These are phyloP conservation scores for Athalia rosae DNA, from an alignment of 2,888 invertebrate genomes.

Conservation along the genomic window DNA sequence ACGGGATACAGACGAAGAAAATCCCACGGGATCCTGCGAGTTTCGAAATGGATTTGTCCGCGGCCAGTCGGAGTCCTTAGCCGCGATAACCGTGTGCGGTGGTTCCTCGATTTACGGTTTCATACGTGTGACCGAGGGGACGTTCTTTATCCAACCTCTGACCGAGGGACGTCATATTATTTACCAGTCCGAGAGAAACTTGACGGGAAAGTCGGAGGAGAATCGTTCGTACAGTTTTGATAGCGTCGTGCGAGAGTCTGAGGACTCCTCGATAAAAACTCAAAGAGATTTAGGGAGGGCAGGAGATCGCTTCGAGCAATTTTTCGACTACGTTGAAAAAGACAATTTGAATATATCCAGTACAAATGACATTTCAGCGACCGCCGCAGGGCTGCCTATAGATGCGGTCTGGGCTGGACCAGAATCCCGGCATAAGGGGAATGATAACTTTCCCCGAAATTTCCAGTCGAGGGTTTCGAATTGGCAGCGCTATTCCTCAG, in stretches of 20 bases:
- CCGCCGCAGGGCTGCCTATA: conserved; percentile 35
- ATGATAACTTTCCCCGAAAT: conserved; percentile 32
- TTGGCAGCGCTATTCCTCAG: conserved; percentile 16
- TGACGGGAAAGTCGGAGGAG: conserved; percentile 13
- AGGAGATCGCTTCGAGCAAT: conserved; percentile 29
- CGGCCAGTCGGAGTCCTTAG: conserved; percentile 72
- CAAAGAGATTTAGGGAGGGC: conserved; percentile 23
- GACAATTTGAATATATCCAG: conserved; percentile 44
- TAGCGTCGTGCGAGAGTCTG: background rate
- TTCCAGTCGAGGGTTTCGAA: background rate
- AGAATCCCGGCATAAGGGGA: conserved; percentile 12
- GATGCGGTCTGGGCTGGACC: conserved; percentile 11
- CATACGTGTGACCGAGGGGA: conserved; percentile 73
- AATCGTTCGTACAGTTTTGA: background rate
- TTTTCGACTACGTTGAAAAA: conserved; percentile 6
- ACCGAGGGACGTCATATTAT: conserved; percentile 60
- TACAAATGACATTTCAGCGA: conserved; percentile 34
- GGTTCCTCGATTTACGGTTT: conserved; percentile 75
- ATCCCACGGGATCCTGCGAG: conserved; percentile 51
- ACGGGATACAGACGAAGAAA: conserved; percentile 6
- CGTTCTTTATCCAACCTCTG: conserved; percentile 75
- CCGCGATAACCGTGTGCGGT: conserved; percentile 76
- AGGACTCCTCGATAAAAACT: background rate
- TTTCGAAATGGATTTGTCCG: conserved; percentile 56
- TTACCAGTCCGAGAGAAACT: conserved; percentile 54